Evolutionary conservation across 92 coral and sea anemone genomes (phyloP), one percentile per base, ranked within the genome.

Genomic region (Porites rus): DNA sequence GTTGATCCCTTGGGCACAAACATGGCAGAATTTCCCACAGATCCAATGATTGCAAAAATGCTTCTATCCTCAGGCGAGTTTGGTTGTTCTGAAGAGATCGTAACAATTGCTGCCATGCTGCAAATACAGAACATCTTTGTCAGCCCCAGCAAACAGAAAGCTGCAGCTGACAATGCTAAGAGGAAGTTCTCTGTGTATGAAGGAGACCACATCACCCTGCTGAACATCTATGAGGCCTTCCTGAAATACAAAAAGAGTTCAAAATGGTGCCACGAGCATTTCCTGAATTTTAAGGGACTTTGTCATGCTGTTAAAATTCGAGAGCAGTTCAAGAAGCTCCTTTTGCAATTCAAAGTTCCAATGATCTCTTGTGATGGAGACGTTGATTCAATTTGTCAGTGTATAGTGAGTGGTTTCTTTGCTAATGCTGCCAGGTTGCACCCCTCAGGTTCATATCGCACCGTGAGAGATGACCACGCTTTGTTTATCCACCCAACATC

Each of bases 31-130:
- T 95, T 97, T 65, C 99, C 99, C 8, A 80, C 96, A 62, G 95
- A 97, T 69, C 99, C 99, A 3, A 97, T 97, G 99, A 91, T 95
- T 63, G 96, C 99, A 64, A 97, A 97, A 77, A 97, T 97, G 98
- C 91, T 97, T 58, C 90, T 97, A 24, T 93, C 90, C 10, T 97
- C 99, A 64, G 99, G 99, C 28, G 93, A 97, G 51, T 97, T 93
- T 84, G 97, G 94, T 43, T 97, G 99, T 80, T 97, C 99, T 4
- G 94, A 97, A 74, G 99, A 97, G 88, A 95, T 97, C 72, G 89
- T 97, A 1, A 91, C 96, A 0, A 97, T 97, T 21, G 98, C 99
- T 38, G 98, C 99, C 82, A 97, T 97, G 98, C 86, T 97, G 52
- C 99, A 97, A 93, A 97, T 97, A 17, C 95, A 97, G 56, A 91